Conservation (phyloP, 2,113 vertebrate species). For the Orthonyx spaldingii region DNA sequence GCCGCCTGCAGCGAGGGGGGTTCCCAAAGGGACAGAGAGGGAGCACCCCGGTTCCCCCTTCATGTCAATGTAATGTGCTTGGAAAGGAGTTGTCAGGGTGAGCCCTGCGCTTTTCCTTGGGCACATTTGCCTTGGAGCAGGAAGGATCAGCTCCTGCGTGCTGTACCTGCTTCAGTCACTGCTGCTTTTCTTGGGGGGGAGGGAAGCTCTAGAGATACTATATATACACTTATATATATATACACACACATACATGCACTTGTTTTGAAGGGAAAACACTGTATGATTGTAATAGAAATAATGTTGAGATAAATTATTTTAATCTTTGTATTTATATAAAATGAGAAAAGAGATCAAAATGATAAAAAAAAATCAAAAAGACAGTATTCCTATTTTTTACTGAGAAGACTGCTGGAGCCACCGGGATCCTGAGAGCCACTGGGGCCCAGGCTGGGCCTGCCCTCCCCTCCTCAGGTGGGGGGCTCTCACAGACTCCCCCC, state of each 20-base stretch:
- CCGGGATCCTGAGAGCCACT: not conserved
- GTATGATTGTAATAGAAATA: slow-evolving; percentile 46
- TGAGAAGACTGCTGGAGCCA: not conserved
- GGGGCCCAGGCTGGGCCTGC: not conserved
- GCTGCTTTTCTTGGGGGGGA: slow-evolving; percentile 19
- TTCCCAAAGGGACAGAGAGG: not conserved
- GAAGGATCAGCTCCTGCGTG: not conserved
- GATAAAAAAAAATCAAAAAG: not conserved
- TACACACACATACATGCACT: not conserved
- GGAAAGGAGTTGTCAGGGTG: not conserved
- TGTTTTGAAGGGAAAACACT: slow-evolving; percentile 42
- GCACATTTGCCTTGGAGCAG: not conserved
- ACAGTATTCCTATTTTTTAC: not conserved
- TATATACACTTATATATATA: slow-evolving; percentile 7
- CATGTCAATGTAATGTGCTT: not conserved
- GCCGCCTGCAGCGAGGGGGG: not conserved
- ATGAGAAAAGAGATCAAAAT: not conserved
- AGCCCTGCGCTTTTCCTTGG: not conserved
- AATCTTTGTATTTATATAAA: slow-evolving; percentile 61
- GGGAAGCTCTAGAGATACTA: slow-evolving; percentile 8
- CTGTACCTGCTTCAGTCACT: slow-evolving; percentile 31
- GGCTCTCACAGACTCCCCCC: not conserved
- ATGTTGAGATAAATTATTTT: slow-evolving; percentile 58
- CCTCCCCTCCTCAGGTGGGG: not conserved
- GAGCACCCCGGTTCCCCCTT: not conserved